Evolutionary conservation across 2,888 invertebrate genomes (phyloP), one percentile per base, ranked within the genome.

Genomic region (Drosophila maculinotata): DNA sequence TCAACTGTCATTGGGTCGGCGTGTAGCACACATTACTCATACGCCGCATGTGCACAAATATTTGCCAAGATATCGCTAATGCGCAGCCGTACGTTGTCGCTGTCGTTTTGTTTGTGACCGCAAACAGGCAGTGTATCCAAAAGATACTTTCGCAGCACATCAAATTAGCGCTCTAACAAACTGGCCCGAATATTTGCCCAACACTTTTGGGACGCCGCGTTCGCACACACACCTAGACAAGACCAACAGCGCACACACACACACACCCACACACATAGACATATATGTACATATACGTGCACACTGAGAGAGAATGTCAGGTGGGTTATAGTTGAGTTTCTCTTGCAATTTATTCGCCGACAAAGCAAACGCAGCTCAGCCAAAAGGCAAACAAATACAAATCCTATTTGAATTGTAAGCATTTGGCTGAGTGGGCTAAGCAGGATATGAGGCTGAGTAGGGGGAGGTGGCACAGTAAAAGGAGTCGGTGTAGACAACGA

Each of bases 351-450:
- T 71, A 64, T 64, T 76, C 56, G 60, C 48, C 15, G 49, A 41
- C 36, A 35, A 25, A 52, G 68, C 59, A 62, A 69, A 65, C 64
- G 67, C 60, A 45, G 57, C 78, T 73, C 69, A 78, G 81, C 87
- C 85, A 78, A 81, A 74, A 64, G 81, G 85, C 82, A 80, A 80
- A 84, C 79, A 80, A 87, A 87, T 79, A 87, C 68, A 81, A 87
- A 87, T 84, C 71, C 71, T 63, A 78, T 80, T 81, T 78, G 85
- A 74, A 72, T 75, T 84, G 75, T 58, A 60, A 73, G 75, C 66
- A 70, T 75, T 70, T 62, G 45, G 25, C 39, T 38, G 33, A 39
- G 28, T 45, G 35, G 28, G 15, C 17, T 3, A 15, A 15, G 30
- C 35, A 36, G 38, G 15, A 38, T 47, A 30, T 36, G 30, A 25